Conservation (phyloP, 2,797 vertebrate species). For the Pachyuromys duprasi region DNA sequence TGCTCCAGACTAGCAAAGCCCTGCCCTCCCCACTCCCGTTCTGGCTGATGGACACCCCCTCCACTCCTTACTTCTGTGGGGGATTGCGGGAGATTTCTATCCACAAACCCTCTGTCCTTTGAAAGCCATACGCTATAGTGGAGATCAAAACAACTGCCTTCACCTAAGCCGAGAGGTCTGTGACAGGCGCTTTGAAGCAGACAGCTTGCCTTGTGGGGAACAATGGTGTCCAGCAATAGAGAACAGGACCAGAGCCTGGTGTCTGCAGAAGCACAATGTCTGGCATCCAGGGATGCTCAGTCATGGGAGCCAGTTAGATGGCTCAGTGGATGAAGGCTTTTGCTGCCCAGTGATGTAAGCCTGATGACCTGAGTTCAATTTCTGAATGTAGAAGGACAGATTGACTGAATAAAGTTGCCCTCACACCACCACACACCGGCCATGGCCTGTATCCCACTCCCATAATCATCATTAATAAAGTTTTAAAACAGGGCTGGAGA, state of each 20-base stretch:
- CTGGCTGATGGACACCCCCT: background rate
- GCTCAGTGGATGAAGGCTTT: background rate
- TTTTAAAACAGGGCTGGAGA: background rate
- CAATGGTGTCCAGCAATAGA: background rate
- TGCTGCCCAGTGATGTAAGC: background rate
- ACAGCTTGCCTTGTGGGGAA: background rate
- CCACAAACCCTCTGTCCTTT: background rate
- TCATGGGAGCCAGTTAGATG: background rate
- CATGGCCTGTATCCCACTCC: too few species aligned
- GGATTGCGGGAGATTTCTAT: background rate
- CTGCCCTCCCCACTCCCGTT: background rate
- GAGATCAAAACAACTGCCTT: background rate
- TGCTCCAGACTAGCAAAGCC: background rate
- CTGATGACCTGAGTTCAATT: background rate
- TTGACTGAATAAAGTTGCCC: background rate
- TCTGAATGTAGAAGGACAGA: background rate
- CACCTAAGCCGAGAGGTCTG: background rate
- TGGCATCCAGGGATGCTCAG: background rate
- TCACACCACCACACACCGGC: background rate
- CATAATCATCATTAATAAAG: background rate
- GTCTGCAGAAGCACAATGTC: rapidly evolving
- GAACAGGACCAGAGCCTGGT: background rate
- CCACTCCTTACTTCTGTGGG: background rate
- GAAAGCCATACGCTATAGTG: background rate
- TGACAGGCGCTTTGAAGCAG: background rate